Conservation (phyloP, 2,113 vertebrate genomes). For the Mystacornis crossleyi region DNA sequence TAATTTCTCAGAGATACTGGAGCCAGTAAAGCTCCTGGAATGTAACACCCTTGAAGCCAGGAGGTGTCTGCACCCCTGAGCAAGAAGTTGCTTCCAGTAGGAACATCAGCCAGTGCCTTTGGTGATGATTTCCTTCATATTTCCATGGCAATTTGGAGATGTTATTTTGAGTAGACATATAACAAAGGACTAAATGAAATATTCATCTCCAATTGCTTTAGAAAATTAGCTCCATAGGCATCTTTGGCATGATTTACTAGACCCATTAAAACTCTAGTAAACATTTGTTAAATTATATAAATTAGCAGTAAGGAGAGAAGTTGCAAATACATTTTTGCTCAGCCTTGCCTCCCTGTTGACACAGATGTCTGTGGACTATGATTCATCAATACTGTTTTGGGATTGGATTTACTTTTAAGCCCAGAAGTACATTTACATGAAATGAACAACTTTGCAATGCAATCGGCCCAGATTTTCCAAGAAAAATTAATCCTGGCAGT, state of each 20-base stretch:
- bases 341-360: neutral
- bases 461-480: neutral
- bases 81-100: neutral
- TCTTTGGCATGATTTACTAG: neutral
- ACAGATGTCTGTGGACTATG: neutral
- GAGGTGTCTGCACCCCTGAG: neutral
- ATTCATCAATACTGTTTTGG: neutral
- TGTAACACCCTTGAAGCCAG: neutral
- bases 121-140: neutral
- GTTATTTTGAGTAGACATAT: neutral
- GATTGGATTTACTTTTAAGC: neutral
- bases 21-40: neutral
- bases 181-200: neutral
- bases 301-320: neutral
- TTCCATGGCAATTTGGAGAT: neutral
- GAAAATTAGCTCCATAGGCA: neutral
- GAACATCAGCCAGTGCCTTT: neutral
- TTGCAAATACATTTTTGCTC: neutral
- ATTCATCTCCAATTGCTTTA: neutral
- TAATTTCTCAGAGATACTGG: neutral
- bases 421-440: neutral
- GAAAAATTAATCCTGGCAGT: neutral
- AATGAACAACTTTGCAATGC: neutral
- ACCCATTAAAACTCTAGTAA: neutral
- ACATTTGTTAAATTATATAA: neutral